Evolutionary conservation across 2,888 invertebrate species (phyloP), one percentile per base, ranked within the genome.

Genomic region (Campopleginae sp.): DNA sequence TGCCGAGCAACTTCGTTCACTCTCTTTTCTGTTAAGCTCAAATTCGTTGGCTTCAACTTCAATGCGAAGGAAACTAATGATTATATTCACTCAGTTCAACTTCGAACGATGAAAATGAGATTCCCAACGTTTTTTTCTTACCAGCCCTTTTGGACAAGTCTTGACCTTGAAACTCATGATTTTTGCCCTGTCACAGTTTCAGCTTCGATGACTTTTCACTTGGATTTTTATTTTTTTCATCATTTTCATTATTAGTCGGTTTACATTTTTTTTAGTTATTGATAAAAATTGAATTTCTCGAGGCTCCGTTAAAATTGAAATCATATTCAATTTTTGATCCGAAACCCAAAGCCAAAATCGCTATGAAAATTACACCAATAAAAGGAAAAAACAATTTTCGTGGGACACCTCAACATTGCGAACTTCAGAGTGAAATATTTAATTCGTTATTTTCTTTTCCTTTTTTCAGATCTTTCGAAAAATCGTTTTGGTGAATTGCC

Each of bases 401-500:
- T 38, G 7, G 38, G 8, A 38, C n/a, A n/a, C 4, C 38, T 10
- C 8, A 38, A 38, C 38, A 10, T 38, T 38, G 38, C 38, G 5
- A 38, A 38, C 38, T 38, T 38, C 8, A 38, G 38, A 8, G 38
- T 38, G 0, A 38, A 1, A 8, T 3, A 42, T n/a, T 27, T 5
- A 12, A 38, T 42, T 42, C 23, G 14, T 48, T 65, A 14, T 10
- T 58, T 42, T 74, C 19, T 54, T 58, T 44, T 51, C 2, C 2
- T 12, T n/a, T 10, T 95, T 95, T 88, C 95, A 98, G 98, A 98
- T 95, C 94, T 98, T 89, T 98, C 98, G 68, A 96, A 97, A 93
- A 98, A 98, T 94, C 96, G 98, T 89, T 97, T 99, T 94, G 96
- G 96, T 93, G 98, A 98, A 94, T 95, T 99, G 91, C 99, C 99